Percentiles rank a stretch among this genome's conserved stretches.
These are phyloP conservation scores for Octomys mimax DNA, from an alignment of 2,797 vertebrate genomes.

Conservation along the genomic window DNA sequence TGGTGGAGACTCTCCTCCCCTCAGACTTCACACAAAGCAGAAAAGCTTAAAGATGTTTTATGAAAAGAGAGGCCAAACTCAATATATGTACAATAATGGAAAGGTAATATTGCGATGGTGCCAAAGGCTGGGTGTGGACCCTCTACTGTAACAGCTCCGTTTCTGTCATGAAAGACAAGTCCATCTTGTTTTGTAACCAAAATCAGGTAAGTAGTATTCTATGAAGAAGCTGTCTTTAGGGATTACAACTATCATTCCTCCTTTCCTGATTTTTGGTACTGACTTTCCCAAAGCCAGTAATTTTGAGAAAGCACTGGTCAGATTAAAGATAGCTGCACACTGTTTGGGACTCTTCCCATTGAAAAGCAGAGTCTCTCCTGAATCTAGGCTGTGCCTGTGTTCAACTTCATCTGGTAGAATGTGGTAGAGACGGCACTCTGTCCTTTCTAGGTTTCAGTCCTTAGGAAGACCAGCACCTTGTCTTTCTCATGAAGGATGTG, in stretches of 20 bases:
- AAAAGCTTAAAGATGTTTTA: not conserved
- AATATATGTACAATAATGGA: not conserved
- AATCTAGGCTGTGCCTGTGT: not conserved
- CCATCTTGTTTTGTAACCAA: not conserved
- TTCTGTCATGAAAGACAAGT: not conserved
- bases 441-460: not conserved
- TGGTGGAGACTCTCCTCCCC: not conserved
- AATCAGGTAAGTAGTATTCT: not conserved
- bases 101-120: not conserved
- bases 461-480: not conserved
- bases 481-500: not conserved
- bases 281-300: not conserved
- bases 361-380: not conserved
- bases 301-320: not conserved
- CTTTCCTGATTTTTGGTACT: not conserved
- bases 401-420: not conserved
- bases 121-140: not conserved
- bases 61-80: not conserved
- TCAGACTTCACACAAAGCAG: not conserved
- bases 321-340: not conserved
- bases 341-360: not conserved
- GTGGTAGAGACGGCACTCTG: too few species aligned
- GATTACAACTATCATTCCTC: not conserved
- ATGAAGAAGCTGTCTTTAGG: not conserved
- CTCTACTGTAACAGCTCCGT: not conserved